Base-by-base conservation (phyloP, 2,888 invertebrate species). In the Mesodorylaimus sp. region DNA sequence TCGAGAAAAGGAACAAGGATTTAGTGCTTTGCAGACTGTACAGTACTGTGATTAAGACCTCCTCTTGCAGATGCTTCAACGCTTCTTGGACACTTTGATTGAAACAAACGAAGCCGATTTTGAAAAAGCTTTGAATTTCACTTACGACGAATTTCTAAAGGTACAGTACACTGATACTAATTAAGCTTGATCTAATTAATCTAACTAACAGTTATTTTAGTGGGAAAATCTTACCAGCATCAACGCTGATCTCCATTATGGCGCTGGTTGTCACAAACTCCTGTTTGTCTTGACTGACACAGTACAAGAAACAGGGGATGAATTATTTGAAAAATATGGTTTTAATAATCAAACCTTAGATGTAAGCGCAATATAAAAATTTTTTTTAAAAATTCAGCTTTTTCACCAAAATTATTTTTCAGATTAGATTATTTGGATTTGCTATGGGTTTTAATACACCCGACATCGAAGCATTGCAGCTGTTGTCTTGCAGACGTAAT, bases 231-330 rank as follows among this genome's bases (percentile, higher is more conserved):
- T 56, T 32, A 32, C 32, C 16, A 3, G 44, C 21, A 52, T 58
- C 24, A 21, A 23, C 26, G 32, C 5, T 25, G 28, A 19, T 16
- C 19, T 27, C 27, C 29, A 49, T 29, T 13, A 29, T 24, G 3
- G 42, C 2, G 27, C 73, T 2, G 67, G 69, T 45, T 74, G 75
- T 55, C 73, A 74, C 61, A 67, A 69, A 53, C 64, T 74, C 45
- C 68, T 75, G 38, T 70, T 75, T 66, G 59, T 75, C 44, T 66
- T 75, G 56, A 75, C 74, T 23, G 75, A 75, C 59, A 74, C 75
- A 2, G 72, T 74, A 16, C 72, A 73, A 19, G 73, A 74, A 53
- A 69, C 68, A 60, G 72, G 74, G 0, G 65, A 68, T 49, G 68
- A 69, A 2, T 66, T 72, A 25, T 61, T 74, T 13, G 60, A 68